phyloP scores from a whole-genome alignment of 2,888 invertebrate species.

The Mongoloraphidia duomilia region DNA sequence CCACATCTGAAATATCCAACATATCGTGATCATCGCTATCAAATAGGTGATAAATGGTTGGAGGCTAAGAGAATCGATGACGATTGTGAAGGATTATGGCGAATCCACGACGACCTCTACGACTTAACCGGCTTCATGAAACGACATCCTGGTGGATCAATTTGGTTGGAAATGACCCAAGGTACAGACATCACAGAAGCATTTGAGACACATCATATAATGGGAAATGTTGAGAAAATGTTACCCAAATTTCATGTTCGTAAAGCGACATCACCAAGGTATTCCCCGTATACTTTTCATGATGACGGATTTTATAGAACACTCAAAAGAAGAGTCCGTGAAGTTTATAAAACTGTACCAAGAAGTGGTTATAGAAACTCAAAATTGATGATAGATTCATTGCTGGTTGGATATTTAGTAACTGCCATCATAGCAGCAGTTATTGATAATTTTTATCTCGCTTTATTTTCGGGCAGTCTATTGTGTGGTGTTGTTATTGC shows the following conservation, averaged over 20 bases:
- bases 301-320: constrained; percentile 61
- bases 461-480: constrained; percentile 37
- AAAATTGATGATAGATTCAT: constrained; percentile 28
- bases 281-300: constrained; percentile 58
- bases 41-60: constrained; percentile 38
- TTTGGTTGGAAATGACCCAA: constrained; percentile 57
- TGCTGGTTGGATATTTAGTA: constrained; percentile 26
- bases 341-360: constrained; percentile 39
- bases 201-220: constrained; percentile 60
- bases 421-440: constrained; percentile 26
- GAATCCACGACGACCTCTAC: constrained; percentile 63
- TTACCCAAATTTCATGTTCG: constrained; percentile 50
- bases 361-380: constrained; percentile 24
- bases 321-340: constrained; percentile 42
- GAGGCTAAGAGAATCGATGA: constrained; percentile 50
- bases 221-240: constrained; percentile 38
- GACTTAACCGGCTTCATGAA: constrained; percentile 67
- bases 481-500: constrained; percentile 43
- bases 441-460: constrained; percentile 27
- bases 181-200: constrained; percentile 71
- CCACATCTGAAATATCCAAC: not conserved
- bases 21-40: not conserved
- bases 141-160: constrained; percentile 72
- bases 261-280: constrained; percentile 45
- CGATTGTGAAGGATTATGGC: constrained; percentile 65